Base-by-base conservation (phyloP, 2,888 invertebrate genomes). In the Hyposoter dolosus region DNA sequence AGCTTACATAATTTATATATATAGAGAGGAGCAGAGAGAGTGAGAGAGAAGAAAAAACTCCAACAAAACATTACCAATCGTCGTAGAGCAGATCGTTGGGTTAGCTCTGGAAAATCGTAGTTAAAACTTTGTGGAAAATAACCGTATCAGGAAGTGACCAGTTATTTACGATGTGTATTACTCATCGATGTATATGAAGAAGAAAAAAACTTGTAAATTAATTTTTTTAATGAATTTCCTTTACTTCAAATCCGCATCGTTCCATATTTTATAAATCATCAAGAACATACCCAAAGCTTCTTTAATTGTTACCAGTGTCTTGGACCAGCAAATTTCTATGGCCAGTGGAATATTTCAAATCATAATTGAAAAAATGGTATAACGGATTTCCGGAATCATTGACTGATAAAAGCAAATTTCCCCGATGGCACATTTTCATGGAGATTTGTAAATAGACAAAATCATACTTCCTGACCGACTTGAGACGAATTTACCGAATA, bases 101-200 rank as follows among this genome's bases (percentile, higher is more conserved):
- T 74, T 35, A 72, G 19, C 53, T 50, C 63, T 66, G 19, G 56
- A 50, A 65, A 53, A n/a, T 74, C 66, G 66, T 82, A 79, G 82
- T 66, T 40, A 65, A 78, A 63, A 63, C 40, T 85, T 45, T 15
- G 19, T 6, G 17, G 9, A 71, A 71, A 47, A 50, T 15, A 23
- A 84, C 12, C 40, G 66, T 28, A 23, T 65, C 56, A 43, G 53
- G 17, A 74, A 43, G 28, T 66, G 47, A 23, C 17, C 23, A 75
- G 50, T 66, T 72, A 60, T 28, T 23, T n/a, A 71, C 50, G 79
- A 82, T 85, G 69, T 79, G 76, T n/a, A 19, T 47, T 28, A 60
- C 43, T 23, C 65, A 45, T 76, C 69, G 75, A 85, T 85, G 82
- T 82, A 82, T 35, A 82, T 71, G 82, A 82, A 82, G 71, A 23